Conservation (phyloP, 1,140 invertebrate genomes). For the Elymnias hypermnestra region DNA sequence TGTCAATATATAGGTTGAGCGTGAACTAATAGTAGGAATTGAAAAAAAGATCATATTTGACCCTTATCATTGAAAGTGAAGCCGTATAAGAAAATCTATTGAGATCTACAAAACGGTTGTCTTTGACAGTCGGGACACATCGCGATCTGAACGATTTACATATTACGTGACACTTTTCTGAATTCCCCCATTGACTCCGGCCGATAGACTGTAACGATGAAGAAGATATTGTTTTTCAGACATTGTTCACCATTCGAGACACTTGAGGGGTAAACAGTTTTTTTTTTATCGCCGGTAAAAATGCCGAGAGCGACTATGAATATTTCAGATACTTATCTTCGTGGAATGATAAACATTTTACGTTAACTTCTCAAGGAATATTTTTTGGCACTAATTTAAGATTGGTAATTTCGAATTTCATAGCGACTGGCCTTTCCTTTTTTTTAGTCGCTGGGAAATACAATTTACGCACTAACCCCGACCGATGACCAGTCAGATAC, state of each 20-base stretch:
- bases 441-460: no score
- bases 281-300: slow-evolving; percentile 50
- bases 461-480: no score
- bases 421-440: no score
- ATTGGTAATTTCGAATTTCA: no score
- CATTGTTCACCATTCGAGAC: slow-evolving; percentile 39
- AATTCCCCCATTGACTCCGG: slow-evolving; percentile 62
- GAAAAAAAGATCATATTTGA: slow-evolving; percentile 17
- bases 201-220: slow-evolving; percentile 67
- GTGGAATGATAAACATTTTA: no score
- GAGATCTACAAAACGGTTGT: slow-evolving; percentile 47
- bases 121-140: slow-evolving; percentile 71
- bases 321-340: slow-evolving; percentile 4
- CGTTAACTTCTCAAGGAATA: no score
- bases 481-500: no score
- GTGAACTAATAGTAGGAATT: no score
- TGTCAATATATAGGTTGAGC: no score
- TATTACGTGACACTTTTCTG: slow-evolving; percentile 73
- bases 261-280: slow-evolving; percentile 45
- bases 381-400: no score
- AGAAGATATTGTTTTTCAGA: slow-evolving; percentile 69
- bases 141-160: slow-evolving; percentile 72
- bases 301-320: slow-evolving; percentile 37
- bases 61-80: slow-evolving; percentile 36
- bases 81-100: slow-evolving; percentile 50